Base-by-base conservation (phyloP, 2,113 vertebrate genomes). In the Oostethus manadensis region DNA sequence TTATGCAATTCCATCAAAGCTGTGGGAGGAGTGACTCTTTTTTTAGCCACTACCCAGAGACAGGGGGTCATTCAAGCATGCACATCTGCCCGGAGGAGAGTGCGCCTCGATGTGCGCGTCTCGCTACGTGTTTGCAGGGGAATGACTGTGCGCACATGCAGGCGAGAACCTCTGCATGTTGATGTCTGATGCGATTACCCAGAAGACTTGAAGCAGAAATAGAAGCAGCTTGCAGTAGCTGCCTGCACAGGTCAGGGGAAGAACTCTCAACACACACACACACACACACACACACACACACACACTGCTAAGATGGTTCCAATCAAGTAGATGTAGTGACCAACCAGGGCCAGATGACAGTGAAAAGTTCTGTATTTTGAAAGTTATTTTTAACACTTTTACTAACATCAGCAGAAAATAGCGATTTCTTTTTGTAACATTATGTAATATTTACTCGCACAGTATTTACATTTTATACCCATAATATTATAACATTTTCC, bases 1-100 rank as follows among this genome's bases (percentile, higher is more conserved):
- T 86, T 85, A 85, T 77, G 79, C 81, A 84, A 82, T 70, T 77
- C 68, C 45, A 68, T 82, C 75, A 76, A 33, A 38, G 58, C 35
- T 0, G 60, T 53, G 61, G 23, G 2, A 10, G 33, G 49, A 58
- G 53, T 55, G 66, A 10, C 53, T 58, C 78, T 83, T 74, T 79
- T 81, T 81, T 63, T 80, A 85, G 83, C 65, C 57, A 51, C 70
- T 13, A 51, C 78, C 77, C 56, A 55, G 43, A 74, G 50, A 70
- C 51, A 51, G 48, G 10, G 53, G 68, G 53, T 76, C 66, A 71
- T 55, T 71, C 47, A 54, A 77, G 69, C 61, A 40, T 60, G 68
- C 53, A 57, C 67, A 75, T 81, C 69, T 77, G 76, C 55, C 68
- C 63, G 13, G n/a, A 21, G 16, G 43, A 35, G 35, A 22, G 53